Evolutionary conservation across 2,113 vertebrate species (phyloP).

Genomic region (Centropus bengalensis): DNA sequence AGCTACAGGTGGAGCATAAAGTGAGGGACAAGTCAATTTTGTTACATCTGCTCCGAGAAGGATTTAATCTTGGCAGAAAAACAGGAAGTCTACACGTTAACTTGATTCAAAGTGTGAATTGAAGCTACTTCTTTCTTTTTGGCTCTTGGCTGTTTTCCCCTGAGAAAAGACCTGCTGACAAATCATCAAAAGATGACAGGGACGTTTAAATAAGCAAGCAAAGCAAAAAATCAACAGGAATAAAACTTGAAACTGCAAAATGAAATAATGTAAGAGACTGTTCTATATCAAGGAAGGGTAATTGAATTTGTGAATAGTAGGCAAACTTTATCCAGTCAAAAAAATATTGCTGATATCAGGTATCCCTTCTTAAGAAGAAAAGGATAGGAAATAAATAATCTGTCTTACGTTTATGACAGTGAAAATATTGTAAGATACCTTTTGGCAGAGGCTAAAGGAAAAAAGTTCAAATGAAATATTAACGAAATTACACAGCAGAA

Average conservation of each 20-base stretch:
- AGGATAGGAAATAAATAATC: not conserved
- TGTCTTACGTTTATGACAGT: conserved; percentile 24
- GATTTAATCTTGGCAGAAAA: not conserved
- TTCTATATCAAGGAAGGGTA: conserved; percentile 45
- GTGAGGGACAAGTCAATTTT: not conserved
- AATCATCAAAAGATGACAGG: conserved; percentile 37
- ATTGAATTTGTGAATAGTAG: conserved; percentile 59
- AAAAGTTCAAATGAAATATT: not conserved
- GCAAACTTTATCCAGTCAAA: conserved; percentile 7
- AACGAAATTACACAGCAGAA: not conserved
- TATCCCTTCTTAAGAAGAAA: not conserved
- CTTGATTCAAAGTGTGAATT: conserved; percentile 7
- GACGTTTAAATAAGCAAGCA: conserved; percentile 48
- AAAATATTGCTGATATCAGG: conserved; percentile 3
- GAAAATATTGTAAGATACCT: not conserved
- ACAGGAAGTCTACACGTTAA: not conserved
- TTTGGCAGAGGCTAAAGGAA: not conserved
- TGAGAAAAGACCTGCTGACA: conserved; percentile 48
- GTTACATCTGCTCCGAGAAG: not conserved
- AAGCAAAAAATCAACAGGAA: conserved; percentile 62
- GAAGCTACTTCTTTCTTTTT: not conserved
- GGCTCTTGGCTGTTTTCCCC: not conserved
- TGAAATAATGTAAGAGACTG: conserved; percentile 51
- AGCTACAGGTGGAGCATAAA: not conserved
- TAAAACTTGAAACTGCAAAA: conserved; percentile 51